Conservation (phyloP, 2,888 invertebrate genomes). For the Macrosoma leucophasiata region DNA sequence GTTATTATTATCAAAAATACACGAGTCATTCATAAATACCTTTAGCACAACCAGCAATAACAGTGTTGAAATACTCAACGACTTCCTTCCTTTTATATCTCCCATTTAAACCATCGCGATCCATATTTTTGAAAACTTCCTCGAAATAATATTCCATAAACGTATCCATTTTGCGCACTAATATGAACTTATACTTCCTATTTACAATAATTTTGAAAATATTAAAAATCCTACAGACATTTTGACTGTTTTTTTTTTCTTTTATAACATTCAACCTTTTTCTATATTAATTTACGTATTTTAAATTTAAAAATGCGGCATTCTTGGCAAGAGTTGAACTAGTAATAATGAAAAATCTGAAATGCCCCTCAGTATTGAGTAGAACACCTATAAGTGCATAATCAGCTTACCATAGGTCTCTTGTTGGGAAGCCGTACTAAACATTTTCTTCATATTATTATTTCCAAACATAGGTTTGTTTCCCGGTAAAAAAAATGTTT, state of each 20-base stretch:
- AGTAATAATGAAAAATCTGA: slow-evolving; percentile 43
- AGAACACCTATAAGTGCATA: slow-evolving; percentile 54
- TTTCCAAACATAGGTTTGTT: no score
- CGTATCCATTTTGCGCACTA: slow-evolving; percentile 77
- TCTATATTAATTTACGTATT: no score
- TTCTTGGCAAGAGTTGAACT: slow-evolving; percentile 17
- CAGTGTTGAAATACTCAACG: slow-evolving; percentile 85
- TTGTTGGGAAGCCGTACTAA: slow-evolving; percentile 45
- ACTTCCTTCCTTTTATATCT: slow-evolving; percentile 82
- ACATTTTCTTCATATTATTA: slow-evolving; percentile 16
- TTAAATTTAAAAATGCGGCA: no score
- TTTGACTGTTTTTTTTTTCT: slow-evolving; percentile 10
- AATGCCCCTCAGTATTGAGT: slow-evolving; percentile 25
- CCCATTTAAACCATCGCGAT: slow-evolving; percentile 83
- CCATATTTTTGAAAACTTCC: slow-evolving; percentile 81
- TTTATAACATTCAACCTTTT: no score
- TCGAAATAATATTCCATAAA: slow-evolving; percentile 88
- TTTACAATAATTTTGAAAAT: slow-evolving; percentile 10
- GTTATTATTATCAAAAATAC: background rate
- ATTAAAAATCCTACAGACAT: background rate
- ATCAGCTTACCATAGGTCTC: slow-evolving; percentile 46
- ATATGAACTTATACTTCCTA: slow-evolving; percentile 12
- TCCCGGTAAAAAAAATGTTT: no score
- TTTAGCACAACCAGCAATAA: slow-evolving; percentile 84
- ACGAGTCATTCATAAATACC: slow-evolving; percentile 39